Conservation (phyloP, 2,888 invertebrate genomes). For the Mesoligia furuncula region DNA sequence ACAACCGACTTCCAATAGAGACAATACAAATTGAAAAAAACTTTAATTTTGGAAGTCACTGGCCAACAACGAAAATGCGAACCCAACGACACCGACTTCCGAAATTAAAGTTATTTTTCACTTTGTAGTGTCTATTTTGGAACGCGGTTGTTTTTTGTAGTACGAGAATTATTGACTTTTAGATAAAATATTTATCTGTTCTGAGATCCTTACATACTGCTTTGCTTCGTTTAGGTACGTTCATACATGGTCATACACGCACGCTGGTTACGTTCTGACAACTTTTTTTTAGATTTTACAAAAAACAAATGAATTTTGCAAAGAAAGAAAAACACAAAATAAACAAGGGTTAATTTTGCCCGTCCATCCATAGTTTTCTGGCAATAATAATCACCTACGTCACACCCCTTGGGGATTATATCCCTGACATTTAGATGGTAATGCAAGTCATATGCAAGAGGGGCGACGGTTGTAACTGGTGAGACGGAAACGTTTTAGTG, state of each 20-base stretch:
- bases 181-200: too few species aligned
- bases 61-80: too few species aligned
- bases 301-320: not conserved
- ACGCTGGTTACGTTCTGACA: not conserved
- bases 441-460: constrained; percentile 54
- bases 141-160: not conserved
- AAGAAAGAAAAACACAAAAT: not conserved
- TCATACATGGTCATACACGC: too few species aligned
- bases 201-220: too few species aligned
- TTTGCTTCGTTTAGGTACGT: not conserved
- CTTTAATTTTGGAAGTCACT: too few species aligned
- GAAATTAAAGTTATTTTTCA: too few species aligned
- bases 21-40: too few species aligned
- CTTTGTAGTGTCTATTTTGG: too few species aligned
- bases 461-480: constrained; percentile 40
- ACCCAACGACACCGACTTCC: too few species aligned
- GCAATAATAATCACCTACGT: constrained; percentile 15
- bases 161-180: not conserved
- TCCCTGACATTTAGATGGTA: constrained; percentile 46
- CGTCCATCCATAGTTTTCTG: not conserved
- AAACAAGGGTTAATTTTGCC: constrained; percentile 7
- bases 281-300: not conserved
- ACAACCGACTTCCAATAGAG: too few species aligned
- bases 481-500: constrained; percentile 46
- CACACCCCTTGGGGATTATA: constrained; percentile 3